Evolutionary conservation across 2,113 vertebrate species (phyloP).

Genomic region (Campylorhamphus procurvoides): DNA sequence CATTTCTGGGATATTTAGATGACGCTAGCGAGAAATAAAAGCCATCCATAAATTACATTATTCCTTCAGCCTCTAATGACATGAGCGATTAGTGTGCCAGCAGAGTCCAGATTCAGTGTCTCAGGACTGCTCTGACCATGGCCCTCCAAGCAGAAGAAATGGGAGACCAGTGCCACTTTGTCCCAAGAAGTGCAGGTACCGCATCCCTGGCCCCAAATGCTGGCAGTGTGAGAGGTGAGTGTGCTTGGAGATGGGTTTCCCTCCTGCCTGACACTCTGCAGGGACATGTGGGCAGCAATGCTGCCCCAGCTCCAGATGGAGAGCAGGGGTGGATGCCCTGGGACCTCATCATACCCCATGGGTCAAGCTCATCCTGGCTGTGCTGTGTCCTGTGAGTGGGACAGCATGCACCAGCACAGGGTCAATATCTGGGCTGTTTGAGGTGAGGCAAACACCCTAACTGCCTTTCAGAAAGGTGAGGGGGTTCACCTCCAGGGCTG

Average conservation of each 20-base stretch:
- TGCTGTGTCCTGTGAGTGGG: rapidly evolving
- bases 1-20: conserved; percentile 36
- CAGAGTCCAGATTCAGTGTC: not conserved
- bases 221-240: rapidly evolving
- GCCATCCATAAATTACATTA: conserved; percentile 46
- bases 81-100: not conserved
- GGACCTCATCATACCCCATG: rapidly evolving
- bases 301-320: not conserved
- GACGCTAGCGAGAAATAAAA: conserved; percentile 52
- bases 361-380: rapidly evolving
- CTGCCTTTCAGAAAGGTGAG: not conserved
- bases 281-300: not conserved
- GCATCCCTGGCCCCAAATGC: rapidly evolving
- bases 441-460: not conserved
- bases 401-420: rapidly evolving
- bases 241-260: not conserved
- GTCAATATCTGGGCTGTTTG: not conserved
- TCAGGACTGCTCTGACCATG: not conserved
- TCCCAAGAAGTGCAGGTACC: not conserved
- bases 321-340: not conserved
- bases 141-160: not conserved
- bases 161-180: not conserved
- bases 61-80: conserved; percentile 26
- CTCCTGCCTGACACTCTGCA: not conserved
- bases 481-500: not conserved